Conservation (phyloP, 2,888 invertebrate species). For the Gibbula magus region DNA sequence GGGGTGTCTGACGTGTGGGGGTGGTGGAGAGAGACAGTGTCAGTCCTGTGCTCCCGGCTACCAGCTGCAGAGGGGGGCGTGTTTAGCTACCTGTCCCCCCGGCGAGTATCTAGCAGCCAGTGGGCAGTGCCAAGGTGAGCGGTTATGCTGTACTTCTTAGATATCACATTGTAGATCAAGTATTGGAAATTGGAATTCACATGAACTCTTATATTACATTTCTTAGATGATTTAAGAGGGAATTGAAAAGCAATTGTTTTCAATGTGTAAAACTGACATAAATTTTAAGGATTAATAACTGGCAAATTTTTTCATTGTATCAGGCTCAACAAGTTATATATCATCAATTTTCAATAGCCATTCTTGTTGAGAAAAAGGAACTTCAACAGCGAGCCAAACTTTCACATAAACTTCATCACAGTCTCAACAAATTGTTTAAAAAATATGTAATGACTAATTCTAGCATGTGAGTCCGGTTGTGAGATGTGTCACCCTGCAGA, state of each 20-base stretch:
- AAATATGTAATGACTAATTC: no score
- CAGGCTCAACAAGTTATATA: no score
- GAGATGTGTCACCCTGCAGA: conserved; percentile 46
- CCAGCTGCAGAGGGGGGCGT: conserved; percentile 40
- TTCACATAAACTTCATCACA: no score
- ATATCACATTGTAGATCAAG: not conserved
- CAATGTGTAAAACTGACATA: no score
- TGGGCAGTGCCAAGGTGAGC: conserved; percentile 53
- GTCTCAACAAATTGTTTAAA: no score
- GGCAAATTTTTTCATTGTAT: no score
- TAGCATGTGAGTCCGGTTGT: conserved; percentile 55
- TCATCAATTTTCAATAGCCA: no score
- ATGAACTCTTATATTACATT: not conserved
- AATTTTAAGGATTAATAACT: no score
- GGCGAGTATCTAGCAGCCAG: conserved; percentile 46
- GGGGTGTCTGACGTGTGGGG: conserved; percentile 59
- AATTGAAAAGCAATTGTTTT: no score
- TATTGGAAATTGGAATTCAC: not conserved
- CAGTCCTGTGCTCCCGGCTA: conserved; percentile 55
- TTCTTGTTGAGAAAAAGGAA: no score
- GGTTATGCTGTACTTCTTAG: not conserved
- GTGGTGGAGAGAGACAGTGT: conserved; percentile 53
- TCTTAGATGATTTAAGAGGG: no score
- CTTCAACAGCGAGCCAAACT: no score
- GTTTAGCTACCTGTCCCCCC: conserved; percentile 40